A percentile compares a stretch with the other conserved stretches of the same genome.
These are phyloP conservation scores for Zelostemma sp. DNA, from an alignment of 1,140 invertebrate genomes.

Conservation along the genomic window DNA sequence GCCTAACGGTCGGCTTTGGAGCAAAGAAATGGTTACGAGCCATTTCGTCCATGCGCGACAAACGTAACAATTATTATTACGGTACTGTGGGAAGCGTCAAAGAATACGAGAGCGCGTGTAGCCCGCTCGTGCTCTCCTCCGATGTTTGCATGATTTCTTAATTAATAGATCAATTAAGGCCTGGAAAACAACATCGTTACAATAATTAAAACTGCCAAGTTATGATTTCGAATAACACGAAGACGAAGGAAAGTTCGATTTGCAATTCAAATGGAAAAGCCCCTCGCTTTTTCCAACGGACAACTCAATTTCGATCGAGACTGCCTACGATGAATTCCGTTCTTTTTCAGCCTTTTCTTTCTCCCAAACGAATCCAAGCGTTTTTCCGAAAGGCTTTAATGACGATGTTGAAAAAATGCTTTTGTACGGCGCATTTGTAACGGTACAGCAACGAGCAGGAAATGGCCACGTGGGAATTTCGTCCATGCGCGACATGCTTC, in stretches of 20 bases:
- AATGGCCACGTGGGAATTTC: conserved; percentile 34
- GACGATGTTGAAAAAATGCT: conserved; percentile 8
- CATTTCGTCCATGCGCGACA: conserved; percentile 36
- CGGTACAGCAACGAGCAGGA: conserved; percentile 33
- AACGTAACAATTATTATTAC: conserved; percentile 42
- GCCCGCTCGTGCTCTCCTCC: neutral
- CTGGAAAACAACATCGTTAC: conserved; percentile 3
- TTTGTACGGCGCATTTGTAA: conserved; percentile 15
- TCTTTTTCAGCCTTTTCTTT: no score
- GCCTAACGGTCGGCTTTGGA: conserved; percentile 33
- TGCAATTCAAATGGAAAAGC: neutral
- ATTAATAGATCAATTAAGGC: conserved; percentile 6
- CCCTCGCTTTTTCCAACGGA: neutral
- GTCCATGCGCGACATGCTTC: conserved; percentile 24
- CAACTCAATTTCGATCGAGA: conserved; percentile 20
- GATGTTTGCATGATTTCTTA: neutral
- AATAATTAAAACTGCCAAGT: neutral
- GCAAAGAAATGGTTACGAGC: conserved; percentile 31
- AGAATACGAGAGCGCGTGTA: conserved; percentile 7
- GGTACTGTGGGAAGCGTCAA: conserved; percentile 19
- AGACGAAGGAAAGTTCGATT: neutral
- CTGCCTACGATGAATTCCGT: conserved; percentile 11
- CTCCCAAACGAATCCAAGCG: no score
- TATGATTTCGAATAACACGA: neutral
- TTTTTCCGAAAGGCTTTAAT: no score